Evolutionary conservation across 1,140 invertebrate genomes (phyloP).

Genomic region (Eubasilissa regina): DNA sequence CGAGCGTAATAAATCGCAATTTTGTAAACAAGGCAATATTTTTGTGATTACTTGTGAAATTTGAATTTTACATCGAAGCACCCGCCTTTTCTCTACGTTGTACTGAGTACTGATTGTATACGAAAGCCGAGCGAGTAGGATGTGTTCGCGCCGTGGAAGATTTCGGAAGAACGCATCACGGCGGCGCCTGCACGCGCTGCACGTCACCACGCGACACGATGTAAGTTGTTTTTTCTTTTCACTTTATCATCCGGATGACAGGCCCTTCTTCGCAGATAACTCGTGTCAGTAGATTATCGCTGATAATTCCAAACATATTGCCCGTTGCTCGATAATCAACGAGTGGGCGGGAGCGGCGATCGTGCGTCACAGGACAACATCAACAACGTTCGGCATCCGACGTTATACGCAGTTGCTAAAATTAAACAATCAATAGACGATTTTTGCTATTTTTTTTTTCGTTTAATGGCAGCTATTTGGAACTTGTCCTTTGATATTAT

Average conservation of each 20-base stretch:
- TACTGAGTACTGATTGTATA: background rate
- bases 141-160: slow-evolving; percentile 17
- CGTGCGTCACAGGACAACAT: slow-evolving; percentile 31
- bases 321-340: background rate
- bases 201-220: slow-evolving; percentile 7
- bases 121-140: background rate
- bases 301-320: background rate
- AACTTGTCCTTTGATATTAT: background rate
- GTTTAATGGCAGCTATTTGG: background rate
- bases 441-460: background rate
- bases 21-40: slow-evolving; percentile 7
- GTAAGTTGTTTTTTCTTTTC: slow-evolving; percentile 24
- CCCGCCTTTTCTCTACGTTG: too few species aligned
- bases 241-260: too few species aligned
- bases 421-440: slow-evolving; percentile 5
- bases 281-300: background rate
- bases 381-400: slow-evolving; percentile 25
- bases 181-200: background rate
- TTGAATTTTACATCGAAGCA: background rate
- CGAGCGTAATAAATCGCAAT: slow-evolving; percentile 11
- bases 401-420: slow-evolving; percentile 35
- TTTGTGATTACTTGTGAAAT: slow-evolving; percentile 17
- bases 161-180: background rate
- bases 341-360: slow-evolving; percentile 25
- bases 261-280: background rate